A percentile compares a stretch with the other conserved stretches of the same genome.
Evolutionary conservation across 2,888 invertebrate species (phyloP).

Genomic region (Cepaea hortensis): DNA sequence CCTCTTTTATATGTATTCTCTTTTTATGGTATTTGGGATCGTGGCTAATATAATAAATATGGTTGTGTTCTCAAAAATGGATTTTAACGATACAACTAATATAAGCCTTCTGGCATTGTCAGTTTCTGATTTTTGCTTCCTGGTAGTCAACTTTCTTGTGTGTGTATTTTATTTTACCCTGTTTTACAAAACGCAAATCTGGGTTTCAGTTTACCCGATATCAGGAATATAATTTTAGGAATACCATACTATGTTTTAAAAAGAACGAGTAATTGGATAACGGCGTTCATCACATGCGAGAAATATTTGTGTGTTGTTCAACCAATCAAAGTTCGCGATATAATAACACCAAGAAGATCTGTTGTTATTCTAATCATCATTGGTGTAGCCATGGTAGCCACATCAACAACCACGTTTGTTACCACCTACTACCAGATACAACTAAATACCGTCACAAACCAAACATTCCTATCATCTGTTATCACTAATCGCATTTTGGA

Average conservation of each 20-base stretch:
- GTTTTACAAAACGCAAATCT: neutral
- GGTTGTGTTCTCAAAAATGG: conserved; percentile 11
- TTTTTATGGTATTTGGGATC: neutral
- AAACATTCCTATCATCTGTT: too few relatives aligned
- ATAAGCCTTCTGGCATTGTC: neutral
- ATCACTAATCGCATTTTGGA: too few relatives aligned
- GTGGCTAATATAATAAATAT: conserved; percentile 12
- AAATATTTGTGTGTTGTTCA: too few relatives aligned
- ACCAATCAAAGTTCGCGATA: too few relatives aligned
- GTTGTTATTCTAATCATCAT: too few relatives aligned
- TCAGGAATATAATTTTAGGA: neutral
- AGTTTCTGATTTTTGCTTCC: neutral
- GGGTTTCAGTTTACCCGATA: neutral
- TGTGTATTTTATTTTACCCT: neutral
- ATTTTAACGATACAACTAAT: neutral
- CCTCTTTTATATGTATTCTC: neutral
- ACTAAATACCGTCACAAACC: too few relatives aligned
- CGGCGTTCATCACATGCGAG: too few relatives aligned
- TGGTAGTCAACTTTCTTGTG: neutral
- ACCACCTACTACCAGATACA: too few relatives aligned
- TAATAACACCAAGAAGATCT: too few relatives aligned
- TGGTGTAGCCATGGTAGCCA: too few relatives aligned
- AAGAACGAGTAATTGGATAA: neutral
- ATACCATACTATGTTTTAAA: neutral
- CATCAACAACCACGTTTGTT: too few relatives aligned